Base-by-base conservation (phyloP, 1,140 invertebrate species). In the Nebria ingens region DNA sequence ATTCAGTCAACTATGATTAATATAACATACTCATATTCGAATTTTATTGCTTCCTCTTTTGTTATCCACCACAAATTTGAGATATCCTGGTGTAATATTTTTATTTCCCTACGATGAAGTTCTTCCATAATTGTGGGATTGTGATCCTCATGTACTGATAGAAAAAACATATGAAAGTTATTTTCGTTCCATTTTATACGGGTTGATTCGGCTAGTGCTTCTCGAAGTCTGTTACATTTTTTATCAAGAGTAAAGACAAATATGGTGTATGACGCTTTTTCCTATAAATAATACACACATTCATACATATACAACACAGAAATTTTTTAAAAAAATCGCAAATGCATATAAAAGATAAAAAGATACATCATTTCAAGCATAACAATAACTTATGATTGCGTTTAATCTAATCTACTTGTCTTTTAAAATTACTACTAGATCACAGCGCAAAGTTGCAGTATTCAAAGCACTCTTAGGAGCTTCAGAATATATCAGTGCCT, bases 221-320 rank as follows among this genome's bases (percentile, higher is more conserved):
- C 17, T 12, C 15, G 6, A 9, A 45, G 17, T 12, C 40, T 4
- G 17, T 45, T 45, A 17, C 40, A 45, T 12, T 3, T 45, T 45
- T 45, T 45, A 12, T 45, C 40, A 45, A 45, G 40, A 12, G 40
- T 45, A 45, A 45, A 45, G 4, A 45, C 9, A 45, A 45, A 45
- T 17, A 45, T 17, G 9, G 40, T 45, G 40, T 45, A 17, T 11
- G 17, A 12, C 3, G 6, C n/a, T n/a, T n/a, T n/a, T n/a, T n/a
- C n/a, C n/a, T n/a, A n/a, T n/a, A n/a, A n/a, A n/a, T n/a, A n/a
- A n/a, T n/a, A n/a, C n/a, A n/a, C n/a, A n/a, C n/a, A n/a, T n/a
- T n/a, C n/a, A n/a, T n/a, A n/a, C n/a, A n/a, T n/a, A n/a, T n/a
- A n/a, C n/a, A n/a, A n/a, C n/a, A n/a, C n/a, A n/a, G n/a, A n/a